phyloP scores from a whole-genome alignment of 1,140 invertebrate genomes.

The Caenorhabditis tropicalis region DNA sequence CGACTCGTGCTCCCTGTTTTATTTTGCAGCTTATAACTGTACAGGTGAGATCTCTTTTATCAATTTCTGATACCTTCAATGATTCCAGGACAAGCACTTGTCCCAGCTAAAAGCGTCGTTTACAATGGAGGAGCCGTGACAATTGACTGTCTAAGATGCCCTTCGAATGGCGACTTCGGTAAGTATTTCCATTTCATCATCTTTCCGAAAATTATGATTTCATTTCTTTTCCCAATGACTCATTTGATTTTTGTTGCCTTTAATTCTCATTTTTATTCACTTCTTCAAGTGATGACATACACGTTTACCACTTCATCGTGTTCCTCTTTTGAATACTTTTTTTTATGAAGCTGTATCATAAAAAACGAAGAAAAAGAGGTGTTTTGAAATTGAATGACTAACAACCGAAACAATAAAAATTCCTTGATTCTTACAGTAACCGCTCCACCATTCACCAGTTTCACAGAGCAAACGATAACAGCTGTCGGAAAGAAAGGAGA shows the following conservation, averaged over 20 bases:
- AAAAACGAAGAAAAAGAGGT: not conserved
- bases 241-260: slow-evolving; percentile 36
- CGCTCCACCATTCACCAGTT: slow-evolving; percentile 48
- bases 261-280: not conserved
- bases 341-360: slow-evolving; percentile 23
- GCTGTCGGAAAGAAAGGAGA: slow-evolving; percentile 1
- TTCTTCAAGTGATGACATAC: not conserved
- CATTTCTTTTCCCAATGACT: not conserved
- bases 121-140: slow-evolving; percentile 49
- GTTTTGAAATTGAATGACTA: not conserved
- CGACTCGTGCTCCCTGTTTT: slow-evolving; percentile 52
- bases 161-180: slow-evolving; percentile 55
- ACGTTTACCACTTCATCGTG: slow-evolving; percentile 14
- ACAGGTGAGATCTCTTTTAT: not conserved
- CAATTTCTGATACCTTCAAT: not conserved
- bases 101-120: slow-evolving; percentile 42
- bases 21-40: slow-evolving; percentile 58
- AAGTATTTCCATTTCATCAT: not conserved
- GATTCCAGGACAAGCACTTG: slow-evolving; percentile 40
- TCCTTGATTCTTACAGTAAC: slow-evolving; percentile 44
- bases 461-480: slow-evolving; percentile 51
- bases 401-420: not conserved
- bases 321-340: not conserved
- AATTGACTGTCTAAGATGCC: slow-evolving; percentile 56
- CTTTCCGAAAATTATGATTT: not conserved